phyloP scores from a whole-genome alignment of 2,888 invertebrate genomes.

The Oscheius myriophilus region DNA sequence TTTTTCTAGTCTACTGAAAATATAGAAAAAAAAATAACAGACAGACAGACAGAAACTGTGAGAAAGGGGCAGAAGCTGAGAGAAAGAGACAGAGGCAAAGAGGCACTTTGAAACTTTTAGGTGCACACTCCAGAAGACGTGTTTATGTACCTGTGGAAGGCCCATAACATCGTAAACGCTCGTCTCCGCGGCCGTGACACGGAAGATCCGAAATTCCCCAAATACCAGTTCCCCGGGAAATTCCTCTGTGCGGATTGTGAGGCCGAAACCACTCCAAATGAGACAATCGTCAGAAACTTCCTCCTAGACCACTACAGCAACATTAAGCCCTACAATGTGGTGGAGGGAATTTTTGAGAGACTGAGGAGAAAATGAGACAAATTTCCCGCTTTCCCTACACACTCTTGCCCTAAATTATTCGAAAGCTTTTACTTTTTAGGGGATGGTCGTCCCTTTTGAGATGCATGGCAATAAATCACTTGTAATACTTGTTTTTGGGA shows the following conservation, averaged over 20 bases:
- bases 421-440: too few species aligned
- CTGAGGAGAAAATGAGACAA: background rate
- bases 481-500: too few species aligned
- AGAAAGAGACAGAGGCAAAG: background rate
- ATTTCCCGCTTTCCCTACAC: too few species aligned
- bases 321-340: slow-evolving; percentile 47
- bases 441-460: too few species aligned
- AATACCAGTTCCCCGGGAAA: slow-evolving; percentile 73
- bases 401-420: too few species aligned
- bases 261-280: slow-evolving; percentile 35
- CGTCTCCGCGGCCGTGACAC: slow-evolving; percentile 82
- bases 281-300: slow-evolving; percentile 40
- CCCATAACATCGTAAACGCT: slow-evolving; percentile 90
- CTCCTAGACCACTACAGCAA: slow-evolving; percentile 61
- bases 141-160: slow-evolving; percentile 78
- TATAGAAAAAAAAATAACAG: background rate
- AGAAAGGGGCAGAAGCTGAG: too few species aligned
- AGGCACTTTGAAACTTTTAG: slow-evolving; percentile 35
- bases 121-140: slow-evolving; percentile 64
- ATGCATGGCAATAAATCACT: too few species aligned
- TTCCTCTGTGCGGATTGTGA: slow-evolving; percentile 65
- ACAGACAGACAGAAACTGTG: too few species aligned
- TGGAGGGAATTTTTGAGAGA: slow-evolving; percentile 15
- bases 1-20: too few species aligned
- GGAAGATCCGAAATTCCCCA: slow-evolving; percentile 84